These are phyloP conservation scores for Tenebrosternarchus preto DNA, from an alignment of 2,113 vertebrate species.

Conservation along the genomic window DNA sequence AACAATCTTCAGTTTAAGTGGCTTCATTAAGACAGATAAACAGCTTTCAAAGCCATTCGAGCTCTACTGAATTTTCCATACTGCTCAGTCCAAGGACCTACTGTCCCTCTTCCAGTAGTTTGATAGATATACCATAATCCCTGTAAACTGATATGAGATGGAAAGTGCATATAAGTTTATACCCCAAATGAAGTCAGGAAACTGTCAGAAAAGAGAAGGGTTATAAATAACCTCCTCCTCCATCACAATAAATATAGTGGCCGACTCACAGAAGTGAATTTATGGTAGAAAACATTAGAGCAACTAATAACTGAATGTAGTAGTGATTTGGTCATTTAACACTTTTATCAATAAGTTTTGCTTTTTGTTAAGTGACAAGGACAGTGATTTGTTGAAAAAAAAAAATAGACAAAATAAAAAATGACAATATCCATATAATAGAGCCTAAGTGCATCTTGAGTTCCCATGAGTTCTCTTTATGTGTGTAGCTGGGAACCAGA, in stretches of 20 bases:
- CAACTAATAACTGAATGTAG: constrained; percentile 48
- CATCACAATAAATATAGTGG: constrained; percentile 44
- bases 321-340: constrained; percentile 37
- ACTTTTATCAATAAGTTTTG: constrained; percentile 6
- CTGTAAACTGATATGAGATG: constrained; percentile 54
- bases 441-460: too few species aligned
- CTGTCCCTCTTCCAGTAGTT: constrained; percentile 36
- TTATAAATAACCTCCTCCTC: constrained; percentile 52
- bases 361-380: neutral
- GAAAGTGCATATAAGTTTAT: constrained; percentile 51
- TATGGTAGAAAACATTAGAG: constrained; percentile 56
- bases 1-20: neutral
- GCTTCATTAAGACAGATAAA: constrained; percentile 34
- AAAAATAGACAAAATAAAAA: too few species aligned
- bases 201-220: constrained; percentile 47
- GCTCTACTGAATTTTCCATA: constrained; percentile 41
- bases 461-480: too few species aligned
- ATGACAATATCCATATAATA: too few species aligned
- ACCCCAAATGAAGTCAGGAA: constrained; percentile 58
- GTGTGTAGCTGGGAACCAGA: too few species aligned
- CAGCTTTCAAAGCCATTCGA: constrained; percentile 32
- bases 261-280: constrained; percentile 42
- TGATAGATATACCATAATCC: constrained; percentile 59
- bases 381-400: too few species aligned
- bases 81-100: constrained; percentile 2